phyloP scores from a whole-genome alignment of 2,113 vertebrate species.

The Rynchops niger region DNA sequence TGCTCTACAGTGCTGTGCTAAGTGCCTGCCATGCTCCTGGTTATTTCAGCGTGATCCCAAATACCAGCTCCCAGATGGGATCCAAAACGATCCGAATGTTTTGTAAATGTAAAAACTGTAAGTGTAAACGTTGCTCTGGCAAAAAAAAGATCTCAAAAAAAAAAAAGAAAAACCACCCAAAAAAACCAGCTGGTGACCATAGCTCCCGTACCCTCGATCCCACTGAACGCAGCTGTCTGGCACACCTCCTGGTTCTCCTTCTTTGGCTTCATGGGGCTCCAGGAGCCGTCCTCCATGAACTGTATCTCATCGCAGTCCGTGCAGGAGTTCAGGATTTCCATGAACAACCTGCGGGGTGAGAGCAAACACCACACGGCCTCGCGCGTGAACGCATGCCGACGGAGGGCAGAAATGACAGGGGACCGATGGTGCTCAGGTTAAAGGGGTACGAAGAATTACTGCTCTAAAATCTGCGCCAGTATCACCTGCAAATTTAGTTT shows the following conservation, averaged over 20 bases:
- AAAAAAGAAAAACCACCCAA: too few relatives aligned
- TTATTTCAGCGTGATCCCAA: neutral
- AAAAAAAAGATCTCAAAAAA: neutral
- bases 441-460: neutral
- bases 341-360: conserved; percentile 61
- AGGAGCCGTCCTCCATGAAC: conserved; percentile 81
- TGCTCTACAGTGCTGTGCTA: neutral
- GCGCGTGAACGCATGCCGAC: accelerated
- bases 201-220: conserved; percentile 65
- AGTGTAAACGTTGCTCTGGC: neutral
- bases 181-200: neutral
- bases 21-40: neutral
- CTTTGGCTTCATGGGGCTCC: conserved; percentile 80
- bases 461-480: accelerated
- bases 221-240: conserved; percentile 60
- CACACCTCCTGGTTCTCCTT: conserved; percentile 77
- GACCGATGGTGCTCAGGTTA: neutral
- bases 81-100: neutral
- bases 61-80: neutral
- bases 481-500: neutral
- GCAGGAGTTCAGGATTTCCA: conserved; percentile 81
- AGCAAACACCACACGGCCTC: accelerated
- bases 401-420: neutral
- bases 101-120: neutral
- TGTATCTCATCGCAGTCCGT: conserved; percentile 80